Conservation (phyloP, 1,140 invertebrate genomes). For the Hyposmocoma kahamanoa region DNA sequence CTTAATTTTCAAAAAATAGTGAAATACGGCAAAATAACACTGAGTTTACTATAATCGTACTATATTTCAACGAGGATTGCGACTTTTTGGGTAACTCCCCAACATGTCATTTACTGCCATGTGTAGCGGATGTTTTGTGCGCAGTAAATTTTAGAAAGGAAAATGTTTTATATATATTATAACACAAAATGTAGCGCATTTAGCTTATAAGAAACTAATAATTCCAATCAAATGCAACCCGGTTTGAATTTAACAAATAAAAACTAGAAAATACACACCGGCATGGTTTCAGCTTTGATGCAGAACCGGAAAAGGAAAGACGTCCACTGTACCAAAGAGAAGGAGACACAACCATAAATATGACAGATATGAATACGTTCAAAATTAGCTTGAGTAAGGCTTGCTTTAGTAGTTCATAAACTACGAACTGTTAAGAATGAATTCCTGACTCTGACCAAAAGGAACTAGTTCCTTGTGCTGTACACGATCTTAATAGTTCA, state of each 20-base stretch:
- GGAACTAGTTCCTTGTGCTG: too few species aligned
- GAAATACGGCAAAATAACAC: too few species aligned
- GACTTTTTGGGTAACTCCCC: neutral
- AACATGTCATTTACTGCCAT: conserved; percentile 66
- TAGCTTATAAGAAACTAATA: conserved; percentile 5
- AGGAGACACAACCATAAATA: conserved; percentile 11
- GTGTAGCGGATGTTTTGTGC: conserved; percentile 53
- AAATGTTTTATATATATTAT: conserved; percentile 8
- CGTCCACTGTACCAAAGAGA: conserved; percentile 41
- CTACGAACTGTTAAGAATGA: too few species aligned
- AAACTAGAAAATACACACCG: conserved; percentile 66
- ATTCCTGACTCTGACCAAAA: too few species aligned
- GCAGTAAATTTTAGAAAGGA: conserved; percentile 6
- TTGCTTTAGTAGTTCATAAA: too few species aligned
- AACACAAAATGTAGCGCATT: neutral
- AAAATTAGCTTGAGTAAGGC: too few species aligned
- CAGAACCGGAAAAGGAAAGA: conserved; percentile 74
- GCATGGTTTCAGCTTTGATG: conserved; percentile 73
- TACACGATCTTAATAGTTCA: too few species aligned
- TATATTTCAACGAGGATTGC: neutral
- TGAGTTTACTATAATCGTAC: too few species aligned
- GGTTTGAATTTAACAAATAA: conserved; percentile 25
- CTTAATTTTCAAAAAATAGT: too few species aligned
- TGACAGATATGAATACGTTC: neutral
- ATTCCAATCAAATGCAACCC: conserved; percentile 16